A percentile compares a stretch with the other conserved stretches of the same genome.
Evolutionary conservation across 2,113 vertebrate genomes (phyloP).

Genomic region (Pseudopodoces humilis): DNA sequence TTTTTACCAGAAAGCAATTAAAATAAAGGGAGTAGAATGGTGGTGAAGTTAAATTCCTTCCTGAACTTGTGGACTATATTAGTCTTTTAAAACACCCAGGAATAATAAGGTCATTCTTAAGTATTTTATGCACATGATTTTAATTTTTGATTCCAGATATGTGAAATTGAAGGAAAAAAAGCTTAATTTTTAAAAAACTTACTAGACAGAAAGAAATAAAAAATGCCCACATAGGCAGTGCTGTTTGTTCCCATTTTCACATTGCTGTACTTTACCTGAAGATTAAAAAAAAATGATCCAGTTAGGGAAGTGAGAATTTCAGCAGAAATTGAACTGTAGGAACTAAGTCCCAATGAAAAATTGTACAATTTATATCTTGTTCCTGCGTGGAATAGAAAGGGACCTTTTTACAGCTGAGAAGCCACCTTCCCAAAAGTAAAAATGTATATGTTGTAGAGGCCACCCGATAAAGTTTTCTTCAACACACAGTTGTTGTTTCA

Average conservation of each 20-base stretch:
- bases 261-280: background rate
- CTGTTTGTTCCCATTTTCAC: background rate
- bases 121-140: background rate
- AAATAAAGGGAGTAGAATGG: background rate
- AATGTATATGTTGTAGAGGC: background rate
- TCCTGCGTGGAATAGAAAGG: background rate
- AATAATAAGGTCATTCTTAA: background rate
- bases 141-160: background rate
- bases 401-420: background rate
- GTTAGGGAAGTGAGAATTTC: background rate
- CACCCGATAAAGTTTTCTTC: background rate
- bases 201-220: background rate
- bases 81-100: background rate
- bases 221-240: background rate
- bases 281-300: background rate
- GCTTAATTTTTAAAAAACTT: background rate
- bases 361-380: accelerated
- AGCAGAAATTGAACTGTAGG: background rate
- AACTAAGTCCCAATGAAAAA: background rate
- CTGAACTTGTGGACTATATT: background rate
- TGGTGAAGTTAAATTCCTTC: background rate
- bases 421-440: background rate
- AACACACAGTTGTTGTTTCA: background rate
- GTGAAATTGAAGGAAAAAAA: background rate
- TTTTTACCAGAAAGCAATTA: background rate